Evolutionary conservation across 2,888 invertebrate species (phyloP), one percentile per base, ranked within the genome.

Genomic region (Drosophila prostipennis): DNA sequence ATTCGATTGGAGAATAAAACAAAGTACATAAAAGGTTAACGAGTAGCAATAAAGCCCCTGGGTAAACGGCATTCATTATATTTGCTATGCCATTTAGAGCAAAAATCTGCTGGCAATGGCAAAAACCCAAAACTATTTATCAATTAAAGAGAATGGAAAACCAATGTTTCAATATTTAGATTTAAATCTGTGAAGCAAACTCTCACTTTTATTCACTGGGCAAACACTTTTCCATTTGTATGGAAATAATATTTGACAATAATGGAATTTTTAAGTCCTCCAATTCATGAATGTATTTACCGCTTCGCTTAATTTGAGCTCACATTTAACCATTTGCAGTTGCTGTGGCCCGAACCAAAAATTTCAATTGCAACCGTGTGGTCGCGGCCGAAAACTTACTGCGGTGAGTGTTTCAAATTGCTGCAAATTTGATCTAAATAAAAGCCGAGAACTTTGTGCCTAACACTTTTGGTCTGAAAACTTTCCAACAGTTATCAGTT

Each of bases 401-500:
- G 70, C 65, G 76, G 78, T 48, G 45, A 57, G 55, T 57, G 71
- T 57, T 52, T 52, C 32, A 59, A 71, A 76, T 73, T 52, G 67
- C 55, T 72, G 37, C 42, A 39, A 57, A 77, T 75, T 71, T 75
- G 58, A 73, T 75, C 64, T 48, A 63, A 73, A 64, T 59, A 59
- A 65, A 60, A 63, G 39, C 56, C 43, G 46, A 61, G 53, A 80
- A 86, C 71, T 83, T 73, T 77, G 45, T n/a, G 40, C 52, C 61
- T 23, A 19, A 42, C 61, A 68, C 53, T 72, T 64, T 57, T 36
- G 51, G 39, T 63, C 63, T 60, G 48, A 36, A 70, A 76, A 64
- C 60, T 68, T 68, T 56, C 14, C 46, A 48, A 46, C 42, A 57
- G 67, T 77, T 78, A 79, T 78, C 78, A 63, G 59, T 23, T 42